Evolutionary conservation across 2,888 invertebrate genomes (phyloP).

Genomic region (Tenthredo notha): DNA sequence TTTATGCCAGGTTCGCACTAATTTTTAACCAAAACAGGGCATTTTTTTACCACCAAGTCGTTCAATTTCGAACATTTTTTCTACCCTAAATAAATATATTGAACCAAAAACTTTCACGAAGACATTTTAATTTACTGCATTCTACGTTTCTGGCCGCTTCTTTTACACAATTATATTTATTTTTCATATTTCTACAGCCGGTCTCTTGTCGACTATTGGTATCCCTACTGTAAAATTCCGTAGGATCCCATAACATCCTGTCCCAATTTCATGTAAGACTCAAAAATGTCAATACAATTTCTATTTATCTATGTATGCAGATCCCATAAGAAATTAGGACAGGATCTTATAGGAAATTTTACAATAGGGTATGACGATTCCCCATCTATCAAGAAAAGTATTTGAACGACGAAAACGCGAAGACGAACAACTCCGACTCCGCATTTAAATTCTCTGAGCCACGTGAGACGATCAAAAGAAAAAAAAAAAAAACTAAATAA

Average conservation of each 20-base stretch:
- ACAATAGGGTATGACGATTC: not conserved
- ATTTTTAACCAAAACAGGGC: slow-evolving; percentile 75
- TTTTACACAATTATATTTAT: not conserved
- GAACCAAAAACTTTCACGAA: not conserved
- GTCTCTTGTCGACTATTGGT: not conserved
- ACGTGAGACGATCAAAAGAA: not conserved
- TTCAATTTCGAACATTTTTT: slow-evolving; percentile 66
- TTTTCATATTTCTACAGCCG: not conserved
- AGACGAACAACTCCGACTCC: not conserved
- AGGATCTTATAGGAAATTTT: no score
- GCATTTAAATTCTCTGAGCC: not conserved
- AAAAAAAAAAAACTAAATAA: not conserved
- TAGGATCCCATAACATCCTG: no score
- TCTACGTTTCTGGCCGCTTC: not conserved
- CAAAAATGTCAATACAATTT: no score
- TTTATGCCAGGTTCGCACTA: slow-evolving; percentile 67
- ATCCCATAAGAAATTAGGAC: no score
- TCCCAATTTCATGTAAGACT: no score
- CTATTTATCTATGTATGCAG: no score
- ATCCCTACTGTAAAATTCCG: no score
- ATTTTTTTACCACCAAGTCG: slow-evolving; percentile 66
- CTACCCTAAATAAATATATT: slow-evolving; percentile 69
- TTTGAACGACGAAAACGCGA: not conserved
- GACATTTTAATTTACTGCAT: slow-evolving; percentile 28
- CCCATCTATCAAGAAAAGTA: not conserved